A percentile compares a stretch with the other conserved stretches of the same genome.
These are phyloP conservation scores for Nansenia antarctica DNA, from an alignment of 2,113 vertebrate genomes.

Conservation along the genomic window DNA sequence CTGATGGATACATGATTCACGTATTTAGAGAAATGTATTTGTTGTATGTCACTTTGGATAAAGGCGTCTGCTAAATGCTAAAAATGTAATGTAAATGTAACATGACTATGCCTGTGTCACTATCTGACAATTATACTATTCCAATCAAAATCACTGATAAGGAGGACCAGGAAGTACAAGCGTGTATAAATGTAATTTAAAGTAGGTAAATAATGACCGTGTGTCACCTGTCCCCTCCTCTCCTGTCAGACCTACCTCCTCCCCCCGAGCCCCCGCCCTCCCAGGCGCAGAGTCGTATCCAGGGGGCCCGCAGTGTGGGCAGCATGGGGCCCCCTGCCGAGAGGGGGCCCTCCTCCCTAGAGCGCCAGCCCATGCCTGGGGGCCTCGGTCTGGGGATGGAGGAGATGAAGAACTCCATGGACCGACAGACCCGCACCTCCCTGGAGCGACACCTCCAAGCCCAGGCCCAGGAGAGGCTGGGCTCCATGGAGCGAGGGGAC, in stretches of 20 bases:
- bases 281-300: slow-evolving; percentile 88
- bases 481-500: slow-evolving; percentile 85
- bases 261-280: slow-evolving; percentile 96
- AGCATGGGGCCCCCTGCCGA: slow-evolving; percentile 79
- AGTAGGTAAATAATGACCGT: too few species aligned
- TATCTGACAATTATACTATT: too few species aligned
- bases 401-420: slow-evolving; percentile 88
- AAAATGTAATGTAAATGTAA: too few species aligned
- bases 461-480: slow-evolving; percentile 91
- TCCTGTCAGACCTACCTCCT: slow-evolving; percentile 91
- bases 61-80: too few species aligned
- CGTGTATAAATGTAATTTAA: too few species aligned
- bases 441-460: slow-evolving; percentile 90
- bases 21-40: too few species aligned
- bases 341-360: slow-evolving; percentile 91
- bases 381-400: slow-evolving; percentile 78
- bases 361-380: slow-evolving; percentile 84
- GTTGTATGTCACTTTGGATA: too few species aligned
- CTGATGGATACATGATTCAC: too few species aligned
- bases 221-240: neutral
- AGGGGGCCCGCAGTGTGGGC: slow-evolving; percentile 76
- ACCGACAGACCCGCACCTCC: slow-evolving; percentile 85
- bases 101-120: too few species aligned
- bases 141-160: too few species aligned
- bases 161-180: too few species aligned